Base-by-base conservation (phyloP, 2,797 vertebrate genomes). In the Pangasius sanitwongsei region DNA sequence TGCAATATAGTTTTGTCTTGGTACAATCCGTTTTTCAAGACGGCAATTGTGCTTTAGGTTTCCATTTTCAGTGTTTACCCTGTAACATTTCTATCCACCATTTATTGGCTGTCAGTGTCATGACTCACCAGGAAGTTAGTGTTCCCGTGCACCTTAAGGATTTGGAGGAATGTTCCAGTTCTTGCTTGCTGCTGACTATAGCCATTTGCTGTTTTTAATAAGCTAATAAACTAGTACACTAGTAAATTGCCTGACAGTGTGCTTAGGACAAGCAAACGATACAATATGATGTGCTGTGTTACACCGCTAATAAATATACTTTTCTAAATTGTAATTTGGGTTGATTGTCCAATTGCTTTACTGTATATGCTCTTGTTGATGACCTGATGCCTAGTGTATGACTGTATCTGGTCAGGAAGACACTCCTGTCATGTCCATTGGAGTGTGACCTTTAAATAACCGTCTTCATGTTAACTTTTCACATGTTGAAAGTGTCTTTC, bases 391-490 rank as follows among this genome's bases (percentile, higher is more conserved):
- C 41, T 28, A 48, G 1, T 48, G 41, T 28, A 48, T 28, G 4
- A 28, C 74, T 55, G 20, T n/a, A 55, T 50, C n/a, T 70, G 70
- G 20, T 69, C 44, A 53, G n/a, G 31, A 70, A 69, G 69, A 59
- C 31, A 57, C 13, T 28, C 28, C 4, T 37, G 67, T 44, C 25
- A 44, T 86, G 31, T 41, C 53, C 23, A 59, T 5, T 23, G 20
- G 7, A 59, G 53, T 59, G 31, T 53, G n/a, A 59, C 85, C 31
- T 86, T 86, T 86, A 57, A 74, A 86, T 74, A 55, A 20, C 12
- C 7, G 23, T 9, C 6, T 59, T 8, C 20, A 37, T 74, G 23
- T 74, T 55, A 55, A 4, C 6, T 25, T 85, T 37, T 37, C 34
- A 34, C 20, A 25, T 20, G 31, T 34, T 86, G 18, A 86, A 57